These are phyloP conservation scores for Lucilia cuprina DNA, from an alignment of 1,140 invertebrate genomes.

Conservation along the genomic window DNA sequence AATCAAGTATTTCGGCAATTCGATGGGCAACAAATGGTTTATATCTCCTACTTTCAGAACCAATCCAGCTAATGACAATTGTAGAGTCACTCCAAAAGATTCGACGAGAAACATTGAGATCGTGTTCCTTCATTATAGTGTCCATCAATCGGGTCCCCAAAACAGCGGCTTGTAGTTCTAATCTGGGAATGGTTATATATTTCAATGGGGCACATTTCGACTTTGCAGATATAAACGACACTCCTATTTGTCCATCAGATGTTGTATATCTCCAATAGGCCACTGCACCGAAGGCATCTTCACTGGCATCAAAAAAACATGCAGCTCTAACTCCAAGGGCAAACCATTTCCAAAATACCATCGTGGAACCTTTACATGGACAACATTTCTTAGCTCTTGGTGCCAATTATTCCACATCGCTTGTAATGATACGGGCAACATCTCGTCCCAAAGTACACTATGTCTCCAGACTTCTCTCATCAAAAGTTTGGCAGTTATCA, in stretches of 20 bases:
- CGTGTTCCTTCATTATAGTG: not conserved
- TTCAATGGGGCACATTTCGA: not conserved
- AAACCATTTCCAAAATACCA: not conserved
- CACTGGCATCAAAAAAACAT: conserved; percentile 3
- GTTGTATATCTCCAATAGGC: not conserved
- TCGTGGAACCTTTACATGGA: not conserved
- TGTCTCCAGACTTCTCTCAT: too few species aligned
- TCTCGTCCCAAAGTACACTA: too few species aligned
- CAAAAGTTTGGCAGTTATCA: too few species aligned
- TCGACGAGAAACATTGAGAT: not conserved
- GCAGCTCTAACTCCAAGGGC: not conserved
- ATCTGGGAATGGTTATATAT: not conserved
- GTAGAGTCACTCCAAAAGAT: not conserved
- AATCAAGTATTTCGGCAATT: too few species aligned
- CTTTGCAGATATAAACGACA: not conserved
- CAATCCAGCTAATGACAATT: not conserved
- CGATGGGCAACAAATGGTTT: too few species aligned
- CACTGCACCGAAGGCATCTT: not conserved
- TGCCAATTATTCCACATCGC: too few species aligned
- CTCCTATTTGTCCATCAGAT: not conserved
- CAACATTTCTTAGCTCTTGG: too few species aligned
- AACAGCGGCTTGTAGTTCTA: not conserved
- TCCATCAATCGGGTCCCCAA: not conserved
- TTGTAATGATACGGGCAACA: too few species aligned
- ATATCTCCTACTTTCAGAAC: too few species aligned